Evolutionary conservation across 2,888 invertebrate species (phyloP).

Genomic region (Tortrix viridana): DNA sequence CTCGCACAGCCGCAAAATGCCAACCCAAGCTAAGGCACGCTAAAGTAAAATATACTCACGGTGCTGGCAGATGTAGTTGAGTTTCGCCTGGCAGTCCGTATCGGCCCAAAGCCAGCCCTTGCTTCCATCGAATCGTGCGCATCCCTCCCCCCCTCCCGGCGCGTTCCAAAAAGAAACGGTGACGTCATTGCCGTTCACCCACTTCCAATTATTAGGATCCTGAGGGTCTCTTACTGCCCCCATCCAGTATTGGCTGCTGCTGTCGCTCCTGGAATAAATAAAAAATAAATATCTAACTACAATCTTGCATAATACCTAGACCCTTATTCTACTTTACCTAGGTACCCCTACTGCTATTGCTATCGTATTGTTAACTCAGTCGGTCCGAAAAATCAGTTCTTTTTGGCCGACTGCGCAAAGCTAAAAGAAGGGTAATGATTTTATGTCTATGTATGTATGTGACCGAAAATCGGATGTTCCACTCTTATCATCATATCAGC

Average conservation of each 20-base stretch:
- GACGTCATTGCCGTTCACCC: conserved; percentile 94
- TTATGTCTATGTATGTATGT: too few relatives aligned
- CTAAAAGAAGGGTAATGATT: too few relatives aligned
- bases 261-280: conserved; percentile 88
- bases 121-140: conserved; percentile 95
- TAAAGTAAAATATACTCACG: conserved; percentile 85
- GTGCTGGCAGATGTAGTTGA: conserved; percentile 97
- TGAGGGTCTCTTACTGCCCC: conserved; percentile 94
- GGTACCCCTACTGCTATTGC: too few relatives aligned
- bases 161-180: conserved; percentile 96
- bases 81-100: conserved; percentile 91
- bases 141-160: conserved; percentile 92
- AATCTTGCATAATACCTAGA: neutral
- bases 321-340: too few relatives aligned
- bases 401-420: too few relatives aligned
- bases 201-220: conserved; percentile 92
- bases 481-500: too few relatives aligned
- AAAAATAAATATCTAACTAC: neutral
- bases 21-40: conserved; percentile 9
- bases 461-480: too few relatives aligned
- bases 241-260: conserved; percentile 97
- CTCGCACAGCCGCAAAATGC: neutral
- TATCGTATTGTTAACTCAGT: too few relatives aligned
- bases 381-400: too few relatives aligned
- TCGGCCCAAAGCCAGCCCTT: conserved; percentile 98